Evolutionary conservation across 2,888 invertebrate species (phyloP).

Genomic region (Thera obeliscata): DNA sequence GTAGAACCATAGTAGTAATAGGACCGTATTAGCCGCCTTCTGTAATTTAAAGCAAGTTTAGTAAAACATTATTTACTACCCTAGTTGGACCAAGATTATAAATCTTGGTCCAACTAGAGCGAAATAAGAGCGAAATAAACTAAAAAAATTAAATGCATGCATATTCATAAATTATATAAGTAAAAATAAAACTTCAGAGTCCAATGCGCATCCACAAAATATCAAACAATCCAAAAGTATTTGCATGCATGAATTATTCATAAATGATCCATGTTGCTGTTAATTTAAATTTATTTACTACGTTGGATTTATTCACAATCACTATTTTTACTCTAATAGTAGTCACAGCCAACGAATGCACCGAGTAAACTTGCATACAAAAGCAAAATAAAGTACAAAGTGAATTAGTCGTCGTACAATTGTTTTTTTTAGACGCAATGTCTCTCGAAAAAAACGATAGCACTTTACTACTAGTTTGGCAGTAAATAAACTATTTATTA

Average conservation of each 20-base stretch:
- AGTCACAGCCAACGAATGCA: not conserved
- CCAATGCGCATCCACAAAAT: conserved; percentile 13
- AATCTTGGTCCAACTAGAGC: too few relatives aligned
- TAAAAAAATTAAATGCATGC: not conserved
- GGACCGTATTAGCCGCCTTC: too few relatives aligned
- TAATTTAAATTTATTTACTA: conserved; percentile 10
- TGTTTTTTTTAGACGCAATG: not conserved
- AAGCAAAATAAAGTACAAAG: not conserved
- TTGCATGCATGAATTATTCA: conserved; percentile 21
- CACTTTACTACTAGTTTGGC: not conserved
- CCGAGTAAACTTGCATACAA: not conserved
- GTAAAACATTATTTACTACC: too few relatives aligned
- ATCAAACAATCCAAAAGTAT: conserved; percentile 12
- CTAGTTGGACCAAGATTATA: too few relatives aligned
- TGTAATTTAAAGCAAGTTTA: too few relatives aligned
- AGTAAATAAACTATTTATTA: too few relatives aligned
- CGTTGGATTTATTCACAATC: not conserved
- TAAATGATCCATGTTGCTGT: conserved; percentile 11
- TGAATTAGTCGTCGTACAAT: not conserved
- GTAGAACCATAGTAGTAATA: too few relatives aligned
- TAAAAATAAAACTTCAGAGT: conserved; percentile 6
- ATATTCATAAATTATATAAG: not conserved
- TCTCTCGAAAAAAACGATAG: too few relatives aligned
- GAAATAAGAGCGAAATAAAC: too few relatives aligned
- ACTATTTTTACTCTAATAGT: not conserved